These are phyloP conservation scores for Fabriciana adippe DNA, from an alignment of 2,888 invertebrate species.

Conservation along the genomic window DNA sequence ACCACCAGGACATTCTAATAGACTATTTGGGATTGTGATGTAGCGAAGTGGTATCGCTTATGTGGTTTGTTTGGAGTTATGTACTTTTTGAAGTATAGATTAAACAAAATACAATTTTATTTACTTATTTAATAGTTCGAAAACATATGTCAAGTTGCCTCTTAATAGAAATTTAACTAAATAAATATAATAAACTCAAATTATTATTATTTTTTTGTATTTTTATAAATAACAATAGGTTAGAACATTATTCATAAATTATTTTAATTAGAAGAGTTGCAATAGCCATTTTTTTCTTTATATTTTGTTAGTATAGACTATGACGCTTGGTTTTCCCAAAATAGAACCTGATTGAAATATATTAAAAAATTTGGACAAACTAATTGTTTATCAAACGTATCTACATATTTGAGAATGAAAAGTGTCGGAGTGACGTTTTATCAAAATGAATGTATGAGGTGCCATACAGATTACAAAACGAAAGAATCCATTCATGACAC, in stretches of 20 bases:
- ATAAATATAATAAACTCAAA: too few relatives aligned
- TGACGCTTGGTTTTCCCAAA: background rate
- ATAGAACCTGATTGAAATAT: background rate
- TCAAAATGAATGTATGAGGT: constrained; percentile 24
- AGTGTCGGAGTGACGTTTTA: constrained; percentile 17
- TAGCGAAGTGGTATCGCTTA: constrained; percentile 3
- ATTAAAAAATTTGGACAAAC: background rate
- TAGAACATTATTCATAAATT: too few relatives aligned
- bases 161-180: too few relatives aligned
- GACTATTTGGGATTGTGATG: constrained; percentile 27
- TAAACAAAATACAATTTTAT: background rate
- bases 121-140: too few relatives aligned
- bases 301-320: background rate
- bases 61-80: background rate
- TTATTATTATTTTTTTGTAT: too few relatives aligned
- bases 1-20: constrained; percentile 49
- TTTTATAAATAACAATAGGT: too few relatives aligned
- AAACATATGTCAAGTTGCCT: too few relatives aligned
- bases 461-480: background rate
- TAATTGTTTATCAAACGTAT: constrained; percentile 9
- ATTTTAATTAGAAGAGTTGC: background rate
- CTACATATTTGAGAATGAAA: constrained; percentile 4
- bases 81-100: background rate
- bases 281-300: background rate
- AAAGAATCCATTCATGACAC: constrained; percentile 2